These are phyloP conservation scores for Gavia stellata DNA, from an alignment of 2,113 vertebrate species.

Conservation along the genomic window DNA sequence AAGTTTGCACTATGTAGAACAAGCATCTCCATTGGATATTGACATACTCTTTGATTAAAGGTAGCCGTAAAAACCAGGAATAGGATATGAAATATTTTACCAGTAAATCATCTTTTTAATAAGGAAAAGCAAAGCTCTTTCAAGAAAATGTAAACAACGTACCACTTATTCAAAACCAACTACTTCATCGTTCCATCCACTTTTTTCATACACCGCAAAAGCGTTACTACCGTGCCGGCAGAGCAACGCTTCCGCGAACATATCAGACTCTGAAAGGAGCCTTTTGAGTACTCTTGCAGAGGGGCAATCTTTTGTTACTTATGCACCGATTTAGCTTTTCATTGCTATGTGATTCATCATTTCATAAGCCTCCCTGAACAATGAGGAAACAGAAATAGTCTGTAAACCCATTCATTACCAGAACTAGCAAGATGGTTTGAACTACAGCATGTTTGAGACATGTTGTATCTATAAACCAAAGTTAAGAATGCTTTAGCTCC, in stretches of 20 bases:
- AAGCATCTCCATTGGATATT: not conserved
- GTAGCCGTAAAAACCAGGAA: not conserved
- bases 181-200: not conserved
- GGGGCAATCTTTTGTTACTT: not conserved
- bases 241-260: not conserved
- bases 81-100: not conserved
- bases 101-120: not conserved
- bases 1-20: not conserved
- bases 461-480: not conserved
- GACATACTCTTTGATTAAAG: not conserved
- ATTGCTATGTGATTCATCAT: not conserved
- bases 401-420: not conserved
- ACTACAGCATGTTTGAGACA: not conserved
- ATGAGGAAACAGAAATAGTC: not conserved
- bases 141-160: not conserved
- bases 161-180: not conserved
- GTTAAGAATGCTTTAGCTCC: not conserved
- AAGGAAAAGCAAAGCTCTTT: not conserved
- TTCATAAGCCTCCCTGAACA: not conserved
- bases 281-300: not conserved
- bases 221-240: accelerated
- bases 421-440: not conserved
- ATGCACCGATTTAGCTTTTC: not conserved
- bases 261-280: not conserved
- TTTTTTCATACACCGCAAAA: not conserved